Base-by-base conservation (phyloP, 1,140 invertebrate species). In the Lepidotrigona ventralis region DNA sequence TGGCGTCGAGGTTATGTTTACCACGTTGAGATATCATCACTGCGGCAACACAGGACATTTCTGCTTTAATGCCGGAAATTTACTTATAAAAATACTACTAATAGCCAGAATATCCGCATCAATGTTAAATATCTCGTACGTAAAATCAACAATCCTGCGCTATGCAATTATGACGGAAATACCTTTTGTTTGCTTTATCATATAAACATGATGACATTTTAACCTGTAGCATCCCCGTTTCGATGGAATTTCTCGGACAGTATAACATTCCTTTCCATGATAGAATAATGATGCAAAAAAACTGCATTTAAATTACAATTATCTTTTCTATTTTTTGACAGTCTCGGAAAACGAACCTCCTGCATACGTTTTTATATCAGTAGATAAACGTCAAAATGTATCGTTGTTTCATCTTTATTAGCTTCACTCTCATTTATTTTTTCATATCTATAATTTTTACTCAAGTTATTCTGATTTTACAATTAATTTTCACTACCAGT, bases 1-100 rank as follows among this genome's bases (percentile, higher is more conserved):
- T 19, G 26, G 64, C 58, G 64, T 87, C 15, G 70, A 87, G 86
- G 86, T 88, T 88, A 87, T 69, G 66, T 26, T 26, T 56, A 26
- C 39, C 58, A 70, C n/a, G 54, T 71, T 72, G 23, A 63, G 46
- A 51, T 23, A 1, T 17, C 5, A 5, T 26, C n/a, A 19, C 19
- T 73, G 33, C 66, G 21, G 6, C 33, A 15, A 23, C 4, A 73
- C 70, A 23, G 33, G 70, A 70, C 70, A 71, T 79, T n/a, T 21
- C 26, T 15, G 46, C 14, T 2, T 23, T 19, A 19, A 9, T 19
- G 26, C 23, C 54, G 26, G 56, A 23, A 56, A n/a, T 26, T 33
- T 56, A 21, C 58, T 84, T 56, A 51, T 54, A 74, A 53, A 74
- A 81, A 54, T 23, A 3, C 9, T 5, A 71, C 46, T 63, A n/a